phyloP scores from a whole-genome alignment of 2,888 invertebrate genomes.

The Noctua pronuba region DNA sequence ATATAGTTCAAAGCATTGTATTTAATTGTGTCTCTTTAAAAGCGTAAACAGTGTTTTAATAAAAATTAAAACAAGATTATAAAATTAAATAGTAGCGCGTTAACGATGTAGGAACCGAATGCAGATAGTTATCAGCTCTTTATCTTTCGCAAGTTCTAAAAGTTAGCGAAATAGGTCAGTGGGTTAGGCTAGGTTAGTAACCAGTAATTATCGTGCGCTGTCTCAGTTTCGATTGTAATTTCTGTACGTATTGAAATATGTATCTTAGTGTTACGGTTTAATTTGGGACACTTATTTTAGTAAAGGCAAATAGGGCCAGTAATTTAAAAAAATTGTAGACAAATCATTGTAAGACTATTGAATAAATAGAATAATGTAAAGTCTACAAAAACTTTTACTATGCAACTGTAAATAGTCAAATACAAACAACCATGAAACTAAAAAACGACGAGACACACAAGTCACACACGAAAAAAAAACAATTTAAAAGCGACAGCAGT shows the following conservation, averaged over 20 bases:
- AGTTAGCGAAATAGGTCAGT: constrained; percentile 62
- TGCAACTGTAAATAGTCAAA: not conserved
- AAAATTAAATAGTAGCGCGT: constrained; percentile 16
- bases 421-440: not conserved
- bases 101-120: constrained; percentile 47
- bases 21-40: constrained; percentile 28
- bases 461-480: constrained; percentile 21
- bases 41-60: constrained; percentile 14
- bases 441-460: constrained; percentile 21
- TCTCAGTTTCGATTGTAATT: constrained; percentile 40
- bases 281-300: not conserved
- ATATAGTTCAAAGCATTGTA: constrained; percentile 58
- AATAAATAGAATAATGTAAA: not conserved
- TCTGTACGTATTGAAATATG: constrained; percentile 19
- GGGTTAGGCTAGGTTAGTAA: constrained; percentile 47
- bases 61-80: constrained; percentile 28
- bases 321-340: not conserved
- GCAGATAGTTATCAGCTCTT: constrained; percentile 44
- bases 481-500: constrained; percentile 1
- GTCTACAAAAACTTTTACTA: not conserved
- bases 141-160: constrained; percentile 58
- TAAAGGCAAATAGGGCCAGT: not conserved
- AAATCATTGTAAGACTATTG: not conserved
- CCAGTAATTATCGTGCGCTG: constrained; percentile 42
- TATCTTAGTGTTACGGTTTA: constrained; percentile 5